These are phyloP conservation scores for Charadrius vociferus DNA, from an alignment of 2,113 vertebrate genomes.

Conservation along the genomic window DNA sequence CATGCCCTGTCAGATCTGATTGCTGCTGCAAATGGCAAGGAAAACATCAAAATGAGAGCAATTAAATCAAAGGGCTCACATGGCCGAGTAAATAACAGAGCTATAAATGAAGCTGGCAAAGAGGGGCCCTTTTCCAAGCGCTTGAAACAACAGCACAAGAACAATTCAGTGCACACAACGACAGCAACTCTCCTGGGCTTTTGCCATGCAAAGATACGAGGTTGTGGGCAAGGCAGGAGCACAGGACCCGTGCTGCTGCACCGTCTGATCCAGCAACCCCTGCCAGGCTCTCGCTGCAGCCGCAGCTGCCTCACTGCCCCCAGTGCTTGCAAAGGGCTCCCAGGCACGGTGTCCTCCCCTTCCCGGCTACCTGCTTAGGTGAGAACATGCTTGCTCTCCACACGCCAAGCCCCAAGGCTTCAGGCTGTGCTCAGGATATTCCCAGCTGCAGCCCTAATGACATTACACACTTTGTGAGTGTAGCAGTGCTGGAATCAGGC, in stretches of 20 bases:
- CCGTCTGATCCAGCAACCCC: background rate
- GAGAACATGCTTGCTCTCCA: background rate
- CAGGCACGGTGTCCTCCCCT: rapidly evolving
- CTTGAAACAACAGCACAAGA: background rate
- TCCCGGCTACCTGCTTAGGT: background rate
- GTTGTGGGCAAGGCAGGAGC: background rate
- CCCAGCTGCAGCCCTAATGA: background rate
- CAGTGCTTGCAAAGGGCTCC: no score
- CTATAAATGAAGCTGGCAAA: background rate
- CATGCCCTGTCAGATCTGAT: background rate
- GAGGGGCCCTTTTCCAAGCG: background rate
- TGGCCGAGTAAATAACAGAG: background rate
- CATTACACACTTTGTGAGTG: rapidly evolving
- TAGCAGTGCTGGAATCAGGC: background rate
- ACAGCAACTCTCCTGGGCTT: background rate
- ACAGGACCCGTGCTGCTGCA: background rate
- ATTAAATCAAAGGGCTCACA: background rate
- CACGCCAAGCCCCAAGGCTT: background rate
- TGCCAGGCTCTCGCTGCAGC: background rate
- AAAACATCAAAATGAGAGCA: background rate
- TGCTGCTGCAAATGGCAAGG: background rate
- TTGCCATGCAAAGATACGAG: background rate
- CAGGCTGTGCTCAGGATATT: rapidly evolving
- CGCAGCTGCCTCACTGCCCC: rapidly evolving
- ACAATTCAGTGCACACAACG: background rate